Evolutionary conservation across 2,797 vertebrate genomes (phyloP).

Genomic region (Labeo calbasu): DNA sequence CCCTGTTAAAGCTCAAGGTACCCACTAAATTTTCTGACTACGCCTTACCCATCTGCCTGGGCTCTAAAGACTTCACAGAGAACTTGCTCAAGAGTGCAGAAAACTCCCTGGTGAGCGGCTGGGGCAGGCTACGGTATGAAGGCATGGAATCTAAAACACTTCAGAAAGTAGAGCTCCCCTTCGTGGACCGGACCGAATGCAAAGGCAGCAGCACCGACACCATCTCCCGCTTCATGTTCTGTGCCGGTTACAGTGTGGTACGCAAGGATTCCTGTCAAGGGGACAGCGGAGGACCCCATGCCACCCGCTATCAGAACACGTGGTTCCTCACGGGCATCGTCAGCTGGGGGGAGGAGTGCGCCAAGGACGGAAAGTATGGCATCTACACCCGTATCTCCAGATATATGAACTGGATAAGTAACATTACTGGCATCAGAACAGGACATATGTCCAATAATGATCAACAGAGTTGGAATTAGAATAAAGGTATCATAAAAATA

Average conservation of each 20-base stretch:
- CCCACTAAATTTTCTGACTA: slow-evolving; percentile 79
- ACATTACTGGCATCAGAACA: slow-evolving; percentile 62
- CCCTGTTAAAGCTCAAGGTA: slow-evolving; percentile 83
- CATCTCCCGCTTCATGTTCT: slow-evolving; percentile 90
- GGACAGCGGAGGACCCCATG: slow-evolving; percentile 92
- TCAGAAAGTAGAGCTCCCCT: slow-evolving; percentile 85
- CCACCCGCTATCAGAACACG: slow-evolving; percentile 79
- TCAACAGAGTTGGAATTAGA: neutral
- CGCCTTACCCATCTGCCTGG: slow-evolving; percentile 87
- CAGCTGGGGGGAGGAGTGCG: slow-evolving; percentile 96
- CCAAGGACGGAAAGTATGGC: slow-evolving; percentile 87
- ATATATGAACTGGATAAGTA: slow-evolving; percentile 79
- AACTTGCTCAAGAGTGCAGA: slow-evolving; percentile 71
- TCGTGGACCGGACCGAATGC: slow-evolving; percentile 82
- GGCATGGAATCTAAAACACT: slow-evolving; percentile 78
- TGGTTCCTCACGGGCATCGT: slow-evolving; percentile 94
- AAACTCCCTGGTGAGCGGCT: slow-evolving; percentile 87
- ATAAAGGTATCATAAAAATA: neutral
- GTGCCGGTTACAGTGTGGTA: slow-evolving; percentile 78
- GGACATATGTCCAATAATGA: slow-evolving; percentile 21
- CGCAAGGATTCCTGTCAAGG: slow-evolving; percentile 88
- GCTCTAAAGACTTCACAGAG: slow-evolving; percentile 83
- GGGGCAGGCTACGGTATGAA: slow-evolving; percentile 76
- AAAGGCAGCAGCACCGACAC: slow-evolving; percentile 79
- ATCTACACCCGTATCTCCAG: slow-evolving; percentile 90